Percentiles rank a stretch among this genome's conserved stretches.
These are phyloP conservation scores for Neuroterus valhalla DNA, from an alignment of 1,140 invertebrate genomes.

Conservation along the genomic window DNA sequence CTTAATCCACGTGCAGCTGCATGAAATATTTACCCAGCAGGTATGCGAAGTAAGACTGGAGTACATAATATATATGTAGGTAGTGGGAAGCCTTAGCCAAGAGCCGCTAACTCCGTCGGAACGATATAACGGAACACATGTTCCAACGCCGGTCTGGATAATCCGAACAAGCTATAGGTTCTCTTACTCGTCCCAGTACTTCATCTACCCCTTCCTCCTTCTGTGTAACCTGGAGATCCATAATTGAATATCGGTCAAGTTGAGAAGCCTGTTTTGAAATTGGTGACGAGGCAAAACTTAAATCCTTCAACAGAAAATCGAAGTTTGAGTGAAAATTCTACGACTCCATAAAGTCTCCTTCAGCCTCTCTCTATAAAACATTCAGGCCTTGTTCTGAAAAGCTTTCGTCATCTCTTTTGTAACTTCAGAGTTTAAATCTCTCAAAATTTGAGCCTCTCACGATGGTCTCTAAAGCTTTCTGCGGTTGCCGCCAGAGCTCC, in stretches of 20 bases:
- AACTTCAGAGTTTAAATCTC: no score
- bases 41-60: constrained; percentile 45
- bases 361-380: no score
- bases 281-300: background rate
- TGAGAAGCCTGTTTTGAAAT: background rate
- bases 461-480: no score
- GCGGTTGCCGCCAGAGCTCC: no score
- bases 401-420: no score
- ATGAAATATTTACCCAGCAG: constrained; percentile 73
- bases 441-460: no score
- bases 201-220: background rate
- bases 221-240: constrained; percentile 10
- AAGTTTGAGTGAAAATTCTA: no score
- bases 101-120: constrained; percentile 67
- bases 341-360: no score
- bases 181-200: constrained; percentile 20
- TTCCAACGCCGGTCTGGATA: constrained; percentile 70
- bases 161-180: constrained; percentile 53
- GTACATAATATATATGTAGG: constrained; percentile 49
- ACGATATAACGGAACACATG: constrained; percentile 73
- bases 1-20: constrained; percentile 72
- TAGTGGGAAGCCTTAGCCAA: constrained; percentile 65
- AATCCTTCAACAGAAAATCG: background rate
- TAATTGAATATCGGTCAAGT: constrained; percentile 16
- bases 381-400: no score